Conservation (phyloP, 2,797 vertebrate genomes). For the Miichthys miiuy region DNA sequence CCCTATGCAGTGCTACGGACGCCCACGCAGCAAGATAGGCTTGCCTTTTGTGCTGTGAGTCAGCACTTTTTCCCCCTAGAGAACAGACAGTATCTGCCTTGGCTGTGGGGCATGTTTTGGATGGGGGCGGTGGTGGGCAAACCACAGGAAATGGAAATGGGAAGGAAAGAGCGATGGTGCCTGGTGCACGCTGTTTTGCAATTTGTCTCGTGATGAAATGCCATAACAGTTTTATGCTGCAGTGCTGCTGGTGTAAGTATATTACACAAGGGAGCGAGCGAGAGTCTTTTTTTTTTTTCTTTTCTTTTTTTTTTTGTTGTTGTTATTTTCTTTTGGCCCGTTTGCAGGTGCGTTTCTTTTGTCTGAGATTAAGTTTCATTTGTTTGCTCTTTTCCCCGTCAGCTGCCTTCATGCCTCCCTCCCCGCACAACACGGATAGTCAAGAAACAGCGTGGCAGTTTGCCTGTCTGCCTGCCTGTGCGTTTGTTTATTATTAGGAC, state of each 20-base stretch:
- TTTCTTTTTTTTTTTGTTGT: too few relatives aligned
- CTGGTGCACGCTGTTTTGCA: slow-evolving; percentile 51
- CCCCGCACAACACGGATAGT: slow-evolving; percentile 20
- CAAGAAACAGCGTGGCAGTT: slow-evolving; percentile 28
- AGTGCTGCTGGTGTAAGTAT: slow-evolving; percentile 25
- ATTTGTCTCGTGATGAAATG: slow-evolving; percentile 59
- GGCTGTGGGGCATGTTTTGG: slow-evolving; percentile 56
- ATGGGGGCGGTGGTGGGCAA: slow-evolving; percentile 48
- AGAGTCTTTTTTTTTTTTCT: slow-evolving; percentile 8
- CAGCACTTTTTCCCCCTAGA: slow-evolving; percentile 72
- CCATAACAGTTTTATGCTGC: slow-evolving; percentile 38
- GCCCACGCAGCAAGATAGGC: slow-evolving; percentile 57
- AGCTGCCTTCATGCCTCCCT: slow-evolving; percentile 28
- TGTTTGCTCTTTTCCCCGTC: slow-evolving; percentile 35
- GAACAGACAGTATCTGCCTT: slow-evolving; percentile 66
- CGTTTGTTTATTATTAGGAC: slow-evolving; percentile 71
- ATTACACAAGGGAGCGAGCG: slow-evolving; percentile 1
- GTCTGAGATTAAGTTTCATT: slow-evolving; percentile 40
- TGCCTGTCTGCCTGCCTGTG: slow-evolving; percentile 35
- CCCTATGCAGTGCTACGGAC: slow-evolving; percentile 37
- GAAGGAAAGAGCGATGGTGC: slow-evolving; percentile 65
- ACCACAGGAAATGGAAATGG: slow-evolving; percentile 75
- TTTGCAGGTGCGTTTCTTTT: slow-evolving; percentile 45
- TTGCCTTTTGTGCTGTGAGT: slow-evolving; percentile 72
- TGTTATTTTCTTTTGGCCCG: slow-evolving; percentile 1